Base-by-base conservation (phyloP, 1,140 invertebrate genomes). In the Zaprionus camerounensis region DNA sequence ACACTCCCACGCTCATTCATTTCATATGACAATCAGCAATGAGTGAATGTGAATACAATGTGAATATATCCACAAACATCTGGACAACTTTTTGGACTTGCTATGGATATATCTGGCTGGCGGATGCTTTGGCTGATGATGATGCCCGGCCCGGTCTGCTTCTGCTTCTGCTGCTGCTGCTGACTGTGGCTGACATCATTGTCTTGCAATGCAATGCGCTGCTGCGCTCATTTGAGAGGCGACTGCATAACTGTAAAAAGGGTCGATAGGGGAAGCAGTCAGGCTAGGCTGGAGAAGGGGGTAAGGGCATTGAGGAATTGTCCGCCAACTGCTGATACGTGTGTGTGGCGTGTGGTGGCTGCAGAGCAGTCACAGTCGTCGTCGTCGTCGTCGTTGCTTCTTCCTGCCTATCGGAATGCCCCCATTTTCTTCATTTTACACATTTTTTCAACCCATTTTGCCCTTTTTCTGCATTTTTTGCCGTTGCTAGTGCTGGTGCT, bases 161-260 rank as follows among this genome's bases (percentile, higher is more conserved):
- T 17, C 17, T 17, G 17, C 17, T 17, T 41, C 80, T 76, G 77
- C 38, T 76, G 61, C 55, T 56, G 51, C 63, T 55, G 53, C 26
- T 31, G 31, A 28, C 72, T 87, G 83, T 49, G 64, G 71, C 83
- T 87, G 84, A 88, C 84, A 87, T 87, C 84, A 87, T 87, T 87
- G 84, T 87, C 84, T 87, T 88, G 84, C 81, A 71, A 88, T 88
- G 84, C 81, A 69, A 88, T 88, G 84, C 75, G 69, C 57, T 64
- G 38, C 31, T 34, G 73, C 69, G 71, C 82, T 86, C 79, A 85
- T 86, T 85, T 85, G 67, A 77, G 67, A 7, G 22, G 24, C 59
- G 53, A 59, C 75, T 73, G 71, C 71, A 73, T 68, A 68, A 73
- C 71, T 73, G 71, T 73, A 55, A 61, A 68, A 62, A 49, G 71